Percentiles rank a stretch among this genome's conserved stretches.
These are phyloP conservation scores for Suricata suricatta DNA, from an alignment of 2,113 vertebrate species.

Conservation along the genomic window DNA sequence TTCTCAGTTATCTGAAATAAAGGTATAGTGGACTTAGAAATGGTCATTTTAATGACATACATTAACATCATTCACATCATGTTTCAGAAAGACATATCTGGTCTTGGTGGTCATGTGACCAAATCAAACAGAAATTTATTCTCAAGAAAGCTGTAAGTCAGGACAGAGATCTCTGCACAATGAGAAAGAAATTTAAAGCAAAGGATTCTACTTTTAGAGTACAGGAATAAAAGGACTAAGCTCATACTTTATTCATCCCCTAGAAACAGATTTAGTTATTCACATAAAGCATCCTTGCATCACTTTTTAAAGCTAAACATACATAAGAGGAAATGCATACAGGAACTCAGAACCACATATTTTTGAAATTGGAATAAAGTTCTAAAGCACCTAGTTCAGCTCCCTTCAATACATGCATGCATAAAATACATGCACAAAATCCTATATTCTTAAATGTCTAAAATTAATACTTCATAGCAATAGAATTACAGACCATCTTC, in stretches of 20 bases:
- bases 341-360: not conserved
- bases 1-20: not conserved
- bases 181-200: not conserved
- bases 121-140: constrained; percentile 33
- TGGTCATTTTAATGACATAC: not conserved
- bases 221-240: not conserved
- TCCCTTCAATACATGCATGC: not conserved
- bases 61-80: not conserved
- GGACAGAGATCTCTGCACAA: constrained; percentile 6
- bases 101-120: constrained; percentile 11
- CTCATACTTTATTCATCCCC: not conserved
- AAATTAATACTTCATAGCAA: not conserved
- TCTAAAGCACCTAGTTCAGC: not conserved
- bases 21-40: not conserved
- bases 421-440: not conserved
- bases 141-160: constrained; percentile 5
- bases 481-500: not conserved
- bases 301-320: not conserved
- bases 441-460: not conserved
- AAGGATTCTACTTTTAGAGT: not conserved
- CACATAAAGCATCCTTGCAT: not conserved
- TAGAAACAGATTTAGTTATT: constrained; percentile 29
- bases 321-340: not conserved
- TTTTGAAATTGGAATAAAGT: not conserved
- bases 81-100: not conserved